Percentiles rank a stretch among this genome's conserved stretches.
Evolutionary conservation across 2,797 vertebrate species (phyloP).

Genomic region (Mormyrus proboscirostris): DNA sequence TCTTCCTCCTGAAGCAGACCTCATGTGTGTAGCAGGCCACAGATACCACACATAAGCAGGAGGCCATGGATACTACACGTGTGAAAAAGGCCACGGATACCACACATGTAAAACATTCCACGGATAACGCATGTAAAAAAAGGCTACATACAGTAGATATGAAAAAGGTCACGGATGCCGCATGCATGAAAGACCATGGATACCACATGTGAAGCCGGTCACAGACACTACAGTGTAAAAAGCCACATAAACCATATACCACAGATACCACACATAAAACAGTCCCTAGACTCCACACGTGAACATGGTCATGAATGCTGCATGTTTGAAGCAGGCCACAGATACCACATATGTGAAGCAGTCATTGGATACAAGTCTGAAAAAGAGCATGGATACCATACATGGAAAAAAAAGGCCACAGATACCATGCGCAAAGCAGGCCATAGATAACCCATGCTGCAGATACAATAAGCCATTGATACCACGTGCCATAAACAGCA

Average conservation of each 20-base stretch:
- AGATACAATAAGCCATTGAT: not conserved
- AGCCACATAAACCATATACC: not conserved
- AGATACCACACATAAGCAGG: not conserved
- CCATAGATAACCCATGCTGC: not conserved
- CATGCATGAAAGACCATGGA: not conserved
- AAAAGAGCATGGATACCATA: not conserved
- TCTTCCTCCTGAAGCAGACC: slow-evolving; percentile 16
- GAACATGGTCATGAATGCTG: not conserved
- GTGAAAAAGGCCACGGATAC: not conserved
- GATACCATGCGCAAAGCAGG: not conserved
- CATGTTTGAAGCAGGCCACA: not conserved
- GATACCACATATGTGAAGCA: not conserved
- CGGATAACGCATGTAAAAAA: not conserved
- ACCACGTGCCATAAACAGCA: not conserved
- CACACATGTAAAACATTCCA: not conserved
- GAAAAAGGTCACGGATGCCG: not conserved
- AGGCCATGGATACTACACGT: not conserved
- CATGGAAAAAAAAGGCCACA: not conserved
- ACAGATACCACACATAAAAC: not conserved
- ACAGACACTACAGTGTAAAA: not conserved
- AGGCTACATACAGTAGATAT: not conserved
- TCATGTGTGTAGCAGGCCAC: not conserved
- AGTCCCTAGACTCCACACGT: not conserved
- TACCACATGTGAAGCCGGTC: not conserved
- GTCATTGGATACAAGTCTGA: not conserved